phyloP scores from a whole-genome alignment of 2,113 vertebrate species.

The Ictalurus furcatus region DNA sequence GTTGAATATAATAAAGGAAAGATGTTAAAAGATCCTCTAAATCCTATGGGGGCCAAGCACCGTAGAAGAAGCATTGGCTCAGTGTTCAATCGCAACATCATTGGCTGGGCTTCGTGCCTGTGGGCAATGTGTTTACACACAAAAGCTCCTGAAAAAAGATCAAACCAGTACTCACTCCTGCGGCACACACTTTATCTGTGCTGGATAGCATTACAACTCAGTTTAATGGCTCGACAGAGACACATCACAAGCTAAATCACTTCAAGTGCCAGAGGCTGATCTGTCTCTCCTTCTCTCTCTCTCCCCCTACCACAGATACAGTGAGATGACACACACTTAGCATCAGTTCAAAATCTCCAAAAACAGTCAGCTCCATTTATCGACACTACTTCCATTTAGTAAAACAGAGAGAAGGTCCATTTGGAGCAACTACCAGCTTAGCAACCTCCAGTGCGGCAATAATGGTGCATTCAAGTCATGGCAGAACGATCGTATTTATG shows the following conservation, averaged over 20 bases:
- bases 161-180: constrained; percentile 20
- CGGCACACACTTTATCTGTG: constrained; percentile 32
- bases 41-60: constrained; percentile 19
- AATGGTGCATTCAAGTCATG: too few species aligned
- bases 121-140: constrained; percentile 28
- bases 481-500: too few species aligned
- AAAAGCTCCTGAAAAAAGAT: constrained; percentile 22
- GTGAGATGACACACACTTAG: constrained; percentile 18
- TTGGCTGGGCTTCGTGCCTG: constrained; percentile 4
- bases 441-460: neutral
- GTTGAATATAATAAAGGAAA: neutral
- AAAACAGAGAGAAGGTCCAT: neutral
- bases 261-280: constrained; percentile 33
- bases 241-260: constrained; percentile 39
- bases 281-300: neutral
- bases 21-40: constrained; percentile 1
- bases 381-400: neutral
- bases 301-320: neutral
- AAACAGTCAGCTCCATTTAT: constrained; percentile 17
- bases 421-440: neutral
- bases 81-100: constrained; percentile 21
- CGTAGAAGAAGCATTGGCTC: constrained; percentile 34
- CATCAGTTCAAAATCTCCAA: constrained; percentile 14
- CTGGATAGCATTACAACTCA: constrained; percentile 38
- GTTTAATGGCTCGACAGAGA: constrained; percentile 42